These are phyloP conservation scores for Homarus americanus DNA, from an alignment of 1,140 invertebrate genomes.

Conservation along the genomic window DNA sequence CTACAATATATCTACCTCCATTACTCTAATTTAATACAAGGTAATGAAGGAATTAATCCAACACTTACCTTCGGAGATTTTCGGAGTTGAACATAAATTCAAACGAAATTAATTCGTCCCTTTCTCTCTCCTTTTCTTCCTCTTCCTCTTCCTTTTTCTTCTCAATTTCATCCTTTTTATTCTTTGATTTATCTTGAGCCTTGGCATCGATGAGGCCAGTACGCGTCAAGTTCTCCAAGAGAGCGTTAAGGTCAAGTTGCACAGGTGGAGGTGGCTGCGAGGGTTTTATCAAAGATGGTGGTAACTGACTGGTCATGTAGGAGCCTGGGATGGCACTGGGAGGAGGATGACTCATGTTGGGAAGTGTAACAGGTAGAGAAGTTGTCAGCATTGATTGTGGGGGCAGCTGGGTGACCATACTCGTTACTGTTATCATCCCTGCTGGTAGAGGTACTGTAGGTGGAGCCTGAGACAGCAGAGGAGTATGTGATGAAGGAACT, in stretches of 20 bases:
- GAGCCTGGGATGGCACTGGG: slow-evolving; percentile 46
- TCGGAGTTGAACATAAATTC: slow-evolving; percentile 59
- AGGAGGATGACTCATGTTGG: slow-evolving; percentile 9
- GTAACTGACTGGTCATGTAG: slow-evolving; percentile 54
- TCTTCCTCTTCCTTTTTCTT: slow-evolving; percentile 54
- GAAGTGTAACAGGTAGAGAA: background rate
- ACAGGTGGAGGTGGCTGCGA: background rate
- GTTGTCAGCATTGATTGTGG: background rate
- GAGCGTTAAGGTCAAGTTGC: slow-evolving; percentile 35
- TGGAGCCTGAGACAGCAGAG: background rate
- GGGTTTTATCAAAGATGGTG: slow-evolving; percentile 24
- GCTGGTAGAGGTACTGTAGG: background rate
- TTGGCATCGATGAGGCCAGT: slow-evolving; percentile 52
- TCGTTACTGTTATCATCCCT: background rate
- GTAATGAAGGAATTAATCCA: background rate
- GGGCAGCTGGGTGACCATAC: background rate
- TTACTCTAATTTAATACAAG: background rate
- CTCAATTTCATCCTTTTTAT: slow-evolving; percentile 39
- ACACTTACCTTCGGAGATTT: slow-evolving; percentile 69
- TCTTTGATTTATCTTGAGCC: background rate
- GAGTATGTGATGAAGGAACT: background rate
- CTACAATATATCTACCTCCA: too few species aligned
- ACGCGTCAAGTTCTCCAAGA: slow-evolving; percentile 43
- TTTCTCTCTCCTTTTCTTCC: slow-evolving; percentile 39
- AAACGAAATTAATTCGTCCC: slow-evolving; percentile 45